Evolutionary conservation across 2,888 invertebrate species (phyloP).

Genomic region (Drosophila mimetica): DNA sequence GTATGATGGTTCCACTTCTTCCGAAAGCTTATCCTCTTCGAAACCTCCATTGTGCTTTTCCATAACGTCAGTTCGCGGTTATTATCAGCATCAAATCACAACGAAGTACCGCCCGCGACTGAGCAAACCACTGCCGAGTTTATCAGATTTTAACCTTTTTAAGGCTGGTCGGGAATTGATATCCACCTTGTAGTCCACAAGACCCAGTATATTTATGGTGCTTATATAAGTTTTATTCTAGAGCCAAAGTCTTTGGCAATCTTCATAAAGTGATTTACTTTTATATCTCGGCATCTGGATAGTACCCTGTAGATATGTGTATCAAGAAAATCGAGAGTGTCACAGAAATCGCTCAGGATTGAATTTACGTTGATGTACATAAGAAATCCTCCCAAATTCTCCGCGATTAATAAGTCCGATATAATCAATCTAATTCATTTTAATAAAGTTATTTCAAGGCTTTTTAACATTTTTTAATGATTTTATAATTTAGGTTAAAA

Average conservation of each 20-base stretch:
- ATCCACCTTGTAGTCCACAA: conserved; percentile 31
- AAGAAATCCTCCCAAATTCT: too few species aligned
- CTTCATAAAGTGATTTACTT: conserved; percentile 53
- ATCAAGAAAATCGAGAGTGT: not conserved
- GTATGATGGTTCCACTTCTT: not conserved
- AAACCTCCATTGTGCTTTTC: conserved; percentile 15
- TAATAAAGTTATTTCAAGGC: too few species aligned
- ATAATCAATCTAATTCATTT: too few species aligned
- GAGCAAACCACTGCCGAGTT: not conserved
- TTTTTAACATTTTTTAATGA: too few species aligned
- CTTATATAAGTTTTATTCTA: not conserved
- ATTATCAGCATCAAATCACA: conserved; percentile 17
- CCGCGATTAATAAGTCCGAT: too few species aligned
- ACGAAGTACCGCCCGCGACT: conserved; percentile 37
- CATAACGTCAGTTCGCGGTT: conserved; percentile 3
- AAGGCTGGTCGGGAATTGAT: conserved; percentile 33
- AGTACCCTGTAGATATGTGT: not conserved
- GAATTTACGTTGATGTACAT: too few species aligned
- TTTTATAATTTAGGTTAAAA: too few species aligned
- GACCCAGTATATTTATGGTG: conserved; percentile 14
- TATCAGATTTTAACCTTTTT: conserved; percentile 49
- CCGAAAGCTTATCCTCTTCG: conserved; percentile 14
- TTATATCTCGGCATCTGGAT: conserved; percentile 43
- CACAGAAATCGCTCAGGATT: too few species aligned
- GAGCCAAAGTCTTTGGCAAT: conserved; percentile 14